Conservation (phyloP, 92 coral and sea anemone species). For the Desmophyllum pertusum region DNA sequence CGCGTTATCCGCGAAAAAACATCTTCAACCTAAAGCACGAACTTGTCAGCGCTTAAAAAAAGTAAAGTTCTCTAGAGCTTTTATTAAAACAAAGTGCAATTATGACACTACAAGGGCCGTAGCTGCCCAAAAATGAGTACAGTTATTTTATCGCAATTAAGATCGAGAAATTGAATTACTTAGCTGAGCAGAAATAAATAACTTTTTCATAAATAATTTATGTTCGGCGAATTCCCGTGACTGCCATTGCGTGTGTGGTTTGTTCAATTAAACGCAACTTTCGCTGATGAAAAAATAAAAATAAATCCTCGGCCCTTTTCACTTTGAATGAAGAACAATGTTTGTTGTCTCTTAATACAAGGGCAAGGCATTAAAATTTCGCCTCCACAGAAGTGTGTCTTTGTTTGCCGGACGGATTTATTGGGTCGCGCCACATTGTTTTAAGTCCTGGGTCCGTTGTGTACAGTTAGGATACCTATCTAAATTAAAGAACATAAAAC, state of each 20-base stretch:
- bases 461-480: not conserved
- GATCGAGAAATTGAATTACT: constrained; percentile 48
- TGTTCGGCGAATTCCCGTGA: constrained; percentile 16
- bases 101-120: not conserved
- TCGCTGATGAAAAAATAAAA: constrained; percentile 13
- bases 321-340: not conserved
- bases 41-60: not conserved
- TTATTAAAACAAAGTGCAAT: not conserved
- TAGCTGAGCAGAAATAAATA: constrained; percentile 40
- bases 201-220: constrained; percentile 42
- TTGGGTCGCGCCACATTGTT: not conserved
- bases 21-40: constrained; percentile 3
- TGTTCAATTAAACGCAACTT: constrained; percentile 36
- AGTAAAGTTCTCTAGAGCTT: not conserved
- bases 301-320: not conserved
- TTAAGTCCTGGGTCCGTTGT: not conserved
- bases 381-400: constrained; percentile 1
- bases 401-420: constrained; percentile 29
- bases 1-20: not conserved
- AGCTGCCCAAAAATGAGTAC: constrained; percentile 9
- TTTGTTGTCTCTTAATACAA: not conserved
- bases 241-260: constrained; percentile 23
- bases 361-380: constrained; percentile 8
- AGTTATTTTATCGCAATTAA: constrained; percentile 37
- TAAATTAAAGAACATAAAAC: constrained; percentile 44